A percentile compares a stretch with the other conserved stretches of the same genome.
Evolutionary conservation across 2,888 invertebrate genomes (phyloP).

Genomic region (Iselma pallidipennis): DNA sequence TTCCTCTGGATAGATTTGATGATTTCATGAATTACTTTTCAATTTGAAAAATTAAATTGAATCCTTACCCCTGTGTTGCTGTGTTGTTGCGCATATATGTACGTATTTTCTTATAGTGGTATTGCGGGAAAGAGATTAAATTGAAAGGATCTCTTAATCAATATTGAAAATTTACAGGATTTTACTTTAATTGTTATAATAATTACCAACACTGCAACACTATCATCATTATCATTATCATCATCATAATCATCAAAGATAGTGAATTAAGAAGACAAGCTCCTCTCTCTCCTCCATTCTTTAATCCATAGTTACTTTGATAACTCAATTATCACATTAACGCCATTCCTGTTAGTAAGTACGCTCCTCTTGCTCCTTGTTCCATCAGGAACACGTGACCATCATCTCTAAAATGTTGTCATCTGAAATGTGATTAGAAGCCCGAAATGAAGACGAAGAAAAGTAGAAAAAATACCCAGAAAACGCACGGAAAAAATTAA

Average conservation of each 20-base stretch:
- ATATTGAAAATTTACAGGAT: not conserved
- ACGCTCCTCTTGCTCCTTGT: not conserved
- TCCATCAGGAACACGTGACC: not conserved
- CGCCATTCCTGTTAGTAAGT: not conserved
- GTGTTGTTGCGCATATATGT: too few species aligned
- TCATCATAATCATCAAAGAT: not conserved
- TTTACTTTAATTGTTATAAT: too few species aligned
- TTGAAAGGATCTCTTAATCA: not conserved
- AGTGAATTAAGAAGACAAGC: not conserved
- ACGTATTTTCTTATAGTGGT: too few species aligned
- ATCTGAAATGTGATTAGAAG: not conserved
- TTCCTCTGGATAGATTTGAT: not conserved
- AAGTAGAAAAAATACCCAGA: too few species aligned
- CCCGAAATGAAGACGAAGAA: not conserved
- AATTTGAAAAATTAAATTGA: not conserved
- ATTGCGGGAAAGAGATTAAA: too few species aligned
- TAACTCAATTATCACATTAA: conserved; percentile 1
- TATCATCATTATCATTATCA: not conserved
- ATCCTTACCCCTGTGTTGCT: not conserved
- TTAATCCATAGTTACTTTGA: not conserved
- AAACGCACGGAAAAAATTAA: not conserved
- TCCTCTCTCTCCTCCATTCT: not conserved
- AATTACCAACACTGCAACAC: too few species aligned
- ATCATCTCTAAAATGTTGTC: not conserved
- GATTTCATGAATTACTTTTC: not conserved